Evolutionary conservation across 2,888 invertebrate species (phyloP).

Genomic region (Deroplatys truncata): DNA sequence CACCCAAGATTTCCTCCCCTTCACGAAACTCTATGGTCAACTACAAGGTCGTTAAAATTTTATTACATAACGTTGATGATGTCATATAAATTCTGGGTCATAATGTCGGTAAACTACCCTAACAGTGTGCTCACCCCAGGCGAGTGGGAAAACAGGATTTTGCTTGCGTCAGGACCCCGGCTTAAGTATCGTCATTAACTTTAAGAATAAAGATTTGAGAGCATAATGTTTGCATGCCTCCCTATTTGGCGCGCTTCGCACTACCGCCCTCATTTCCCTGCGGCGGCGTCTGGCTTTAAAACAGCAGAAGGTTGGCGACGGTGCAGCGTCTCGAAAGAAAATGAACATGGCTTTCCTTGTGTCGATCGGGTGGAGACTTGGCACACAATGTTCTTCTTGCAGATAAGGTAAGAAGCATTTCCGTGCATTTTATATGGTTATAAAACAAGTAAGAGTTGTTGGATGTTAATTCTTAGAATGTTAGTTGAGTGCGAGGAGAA

Average conservation of each 20-base stretch:
- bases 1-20: not conserved
- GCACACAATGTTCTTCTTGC: not conserved
- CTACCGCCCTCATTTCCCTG: conserved; percentile 10
- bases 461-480: not conserved
- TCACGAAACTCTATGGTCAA: not conserved
- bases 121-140: not conserved
- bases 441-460: not conserved
- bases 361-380: not conserved
- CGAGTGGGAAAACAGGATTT: not conserved
- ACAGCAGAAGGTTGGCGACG: conserved; percentile 5
- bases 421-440: not conserved
- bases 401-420: not conserved
- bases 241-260: not conserved
- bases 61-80: not conserved
- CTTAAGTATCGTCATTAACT: not conserved
- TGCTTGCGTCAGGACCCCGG: not conserved
- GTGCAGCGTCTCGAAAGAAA: not conserved
- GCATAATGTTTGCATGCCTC: not conserved
- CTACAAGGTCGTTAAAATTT: not conserved
- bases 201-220: not conserved
- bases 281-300: conserved; percentile 2
- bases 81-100: conserved; percentile 11
- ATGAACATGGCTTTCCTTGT: not conserved
- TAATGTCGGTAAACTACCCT: not conserved
- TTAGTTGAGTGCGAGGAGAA: not conserved